Base-by-base conservation (phyloP, 2,888 invertebrate species). In the Drosophila anceps region DNA sequence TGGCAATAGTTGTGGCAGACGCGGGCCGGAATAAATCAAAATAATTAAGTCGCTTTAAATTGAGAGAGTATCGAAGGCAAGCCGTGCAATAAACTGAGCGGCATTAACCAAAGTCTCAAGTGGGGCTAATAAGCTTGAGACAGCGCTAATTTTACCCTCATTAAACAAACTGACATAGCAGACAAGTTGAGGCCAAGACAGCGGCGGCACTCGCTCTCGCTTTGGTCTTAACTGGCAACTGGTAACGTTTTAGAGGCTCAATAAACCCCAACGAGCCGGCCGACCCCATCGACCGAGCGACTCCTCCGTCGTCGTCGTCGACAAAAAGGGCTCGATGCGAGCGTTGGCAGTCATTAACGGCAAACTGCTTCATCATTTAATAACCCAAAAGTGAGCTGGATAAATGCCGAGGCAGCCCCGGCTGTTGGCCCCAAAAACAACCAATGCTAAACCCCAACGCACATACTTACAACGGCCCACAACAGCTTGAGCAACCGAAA, bases 321-420 rank as follows among this genome's bases (percentile, higher is more conserved):
- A 48, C 54, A 61, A 68, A 61, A 64, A 48, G 59, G 59, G 43
- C 62, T 59, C 66, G 55, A 84, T 67, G 75, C 62, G 66, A 85
- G 76, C 79, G 79, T 20, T 55, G 89, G 82, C 86, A 87, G 87
- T 85, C 87, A 87, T 87, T 87, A 87, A 87, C 88, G 89, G 86
- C 84, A 87, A 87, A 87, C 87, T 87, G 87, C 90, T 87, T 84
- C 90, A 90, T 88, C 90, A 87, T 87, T 87, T 87, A 87, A 90
- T 88, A 87, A 90, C 88, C 88, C 88, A 90, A 90, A 88, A 88
- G 90, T 86, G 90, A 90, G 88, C 88, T 88, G 88, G 90, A 90
- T 86, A 86, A 86, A 90, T 90, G 90, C 83, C 84, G 84, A 73
- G 73, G 70, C 76, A 67, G 82, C 57, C 77, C 69, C 67, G 73